These are phyloP conservation scores for Dipodomys ordii DNA, from an alignment of 2,113 vertebrate species.

Conservation along the genomic window DNA sequence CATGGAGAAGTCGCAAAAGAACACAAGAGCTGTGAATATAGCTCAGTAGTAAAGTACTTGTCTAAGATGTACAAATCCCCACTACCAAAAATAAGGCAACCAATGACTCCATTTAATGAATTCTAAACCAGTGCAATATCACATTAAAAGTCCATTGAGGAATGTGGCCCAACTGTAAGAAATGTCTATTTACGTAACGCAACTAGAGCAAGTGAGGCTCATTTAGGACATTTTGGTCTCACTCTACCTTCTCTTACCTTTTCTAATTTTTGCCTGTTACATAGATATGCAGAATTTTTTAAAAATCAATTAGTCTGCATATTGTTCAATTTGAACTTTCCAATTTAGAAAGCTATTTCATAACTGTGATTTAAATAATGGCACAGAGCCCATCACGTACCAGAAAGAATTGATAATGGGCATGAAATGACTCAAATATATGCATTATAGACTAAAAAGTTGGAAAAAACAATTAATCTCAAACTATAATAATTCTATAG, in stretches of 20 bases:
- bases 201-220: neutral
- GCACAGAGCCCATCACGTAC: neutral
- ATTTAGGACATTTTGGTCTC: neutral
- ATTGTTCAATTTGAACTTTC: neutral
- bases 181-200: neutral
- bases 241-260: neutral
- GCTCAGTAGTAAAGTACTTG: neutral
- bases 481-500: neutral
- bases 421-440: neutral
- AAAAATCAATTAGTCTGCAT: conserved; percentile 22
- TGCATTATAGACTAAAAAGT: neutral
- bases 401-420: neutral
- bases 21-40: neutral
- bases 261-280: conserved; percentile 3
- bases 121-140: neutral
- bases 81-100: neutral
- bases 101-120: neutral
- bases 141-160: neutral
- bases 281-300: neutral
- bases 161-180: neutral
- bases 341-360: conserved; percentile 30
- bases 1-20: neutral
- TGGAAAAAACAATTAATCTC: neutral
- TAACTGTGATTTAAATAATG: neutral
- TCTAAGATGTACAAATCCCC: no score